Percentiles rank a stretch among this genome's conserved stretches.
These are phyloP conservation scores for Macropus fuliginosus DNA, from an alignment of 2,797 vertebrate species.

Conservation along the genomic window DNA sequence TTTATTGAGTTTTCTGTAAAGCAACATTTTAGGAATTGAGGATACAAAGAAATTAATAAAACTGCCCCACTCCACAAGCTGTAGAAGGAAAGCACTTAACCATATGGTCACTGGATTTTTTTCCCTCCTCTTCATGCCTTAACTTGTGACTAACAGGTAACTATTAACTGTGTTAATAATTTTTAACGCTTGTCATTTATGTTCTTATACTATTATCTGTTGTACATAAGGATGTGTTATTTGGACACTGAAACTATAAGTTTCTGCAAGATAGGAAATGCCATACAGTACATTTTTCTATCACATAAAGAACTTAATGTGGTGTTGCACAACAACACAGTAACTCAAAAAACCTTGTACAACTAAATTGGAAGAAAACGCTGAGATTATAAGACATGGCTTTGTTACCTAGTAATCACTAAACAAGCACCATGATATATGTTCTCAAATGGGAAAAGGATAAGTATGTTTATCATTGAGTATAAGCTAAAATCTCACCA, in stretches of 20 bases:
- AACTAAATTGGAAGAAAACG: not conserved
- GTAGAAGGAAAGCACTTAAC: not conserved
- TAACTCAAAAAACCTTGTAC: not conserved
- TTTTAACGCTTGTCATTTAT: not conserved
- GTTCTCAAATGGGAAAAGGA: no score
- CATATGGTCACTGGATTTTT: not conserved
- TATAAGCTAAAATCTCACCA: no score
- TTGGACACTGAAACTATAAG: not conserved
- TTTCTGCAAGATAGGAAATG: not conserved
- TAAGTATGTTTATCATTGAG: no score
- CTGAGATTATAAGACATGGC: not conserved
- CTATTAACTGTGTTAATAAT: not conserved
- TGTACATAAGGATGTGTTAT: not conserved
- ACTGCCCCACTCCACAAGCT: not conserved
- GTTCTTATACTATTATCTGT: not conserved
- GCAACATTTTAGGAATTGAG: not conserved
- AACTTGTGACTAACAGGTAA: not conserved
- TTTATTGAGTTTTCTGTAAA: not conserved
- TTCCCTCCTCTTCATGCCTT: not conserved
- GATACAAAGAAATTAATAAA: not conserved
- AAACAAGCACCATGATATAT: no score
- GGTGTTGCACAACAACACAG: not conserved
- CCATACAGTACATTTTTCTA: not conserved
- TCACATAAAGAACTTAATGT: not conserved
- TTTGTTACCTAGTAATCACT: not conserved